Base-by-base conservation (phyloP, 2,888 invertebrate species). In the Plusia festucae region DNA sequence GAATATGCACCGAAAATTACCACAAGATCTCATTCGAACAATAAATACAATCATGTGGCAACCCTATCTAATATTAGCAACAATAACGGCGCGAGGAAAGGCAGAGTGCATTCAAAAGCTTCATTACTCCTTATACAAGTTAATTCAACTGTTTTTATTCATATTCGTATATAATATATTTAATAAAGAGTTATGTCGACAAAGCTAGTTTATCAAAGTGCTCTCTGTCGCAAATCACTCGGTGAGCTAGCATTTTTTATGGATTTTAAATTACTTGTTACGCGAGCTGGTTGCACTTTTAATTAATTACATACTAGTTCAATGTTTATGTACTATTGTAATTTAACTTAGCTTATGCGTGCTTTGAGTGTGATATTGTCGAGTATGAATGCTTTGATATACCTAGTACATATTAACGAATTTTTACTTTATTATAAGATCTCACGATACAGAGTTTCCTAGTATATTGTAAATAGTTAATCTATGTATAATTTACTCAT, bases 71-170 rank as follows among this genome's bases (percentile, higher is more conserved):
- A 22, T n/a, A 18, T 22, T 56, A 15, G 18, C n/a, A 56, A 72
- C 61, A 60, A 53, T 73, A 73, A 76, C 66, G 59, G 73, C 72
- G 56, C 34, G 61, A 1, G 15, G 59, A 76, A 51, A 73, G 71
- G 73, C 73, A 72, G 32, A 60, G 76, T 62, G 73, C 61, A 73
- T 73, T 71, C 49, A 11, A 62, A 71, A 71, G 59, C 54, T 49
- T n/a, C 59, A 66, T 76, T 75, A 20, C 3, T 46, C 51, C 53
- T 18, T 53, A 30, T 51, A 66, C 60, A 40, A 53, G 18, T 65
- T 65, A 56, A 61, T 52, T 44, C 13, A 18, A 49, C 22, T 65
- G 71, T 60, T 61, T 76, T 73, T 76, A 72, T 73, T 72, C 73
- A 62, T 54, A 56, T n/a, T n/a, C n/a, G n/a, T n/a, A n/a, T n/a